phyloP scores from a whole-genome alignment of 2,888 invertebrate genomes.

The Parnassius orleans region DNA sequence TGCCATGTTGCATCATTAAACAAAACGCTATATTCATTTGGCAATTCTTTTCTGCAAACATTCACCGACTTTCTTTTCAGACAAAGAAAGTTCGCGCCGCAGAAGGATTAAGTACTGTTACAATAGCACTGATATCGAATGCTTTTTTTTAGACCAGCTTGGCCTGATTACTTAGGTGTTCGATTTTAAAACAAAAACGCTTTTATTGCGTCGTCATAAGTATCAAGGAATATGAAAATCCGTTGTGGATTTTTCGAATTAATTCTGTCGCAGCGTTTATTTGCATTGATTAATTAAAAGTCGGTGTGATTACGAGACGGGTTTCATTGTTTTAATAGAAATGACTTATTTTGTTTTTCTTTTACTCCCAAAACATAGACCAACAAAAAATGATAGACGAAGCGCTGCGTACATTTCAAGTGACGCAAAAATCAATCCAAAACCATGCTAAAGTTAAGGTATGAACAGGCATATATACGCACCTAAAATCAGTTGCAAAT shows the following conservation, averaged over 20 bases:
- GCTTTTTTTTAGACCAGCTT: constrained; percentile 14
- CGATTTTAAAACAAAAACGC: neutral
- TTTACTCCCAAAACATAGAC: too few relatives aligned
- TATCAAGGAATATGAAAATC: neutral
- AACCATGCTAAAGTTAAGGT: too few relatives aligned
- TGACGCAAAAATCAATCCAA: too few relatives aligned
- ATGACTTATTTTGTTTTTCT: too few relatives aligned
- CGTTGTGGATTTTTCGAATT: constrained; percentile 3
- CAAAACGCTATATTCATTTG: neutral
- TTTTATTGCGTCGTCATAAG: constrained; percentile 5
- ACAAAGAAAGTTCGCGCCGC: constrained; percentile 6
- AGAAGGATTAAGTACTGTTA: constrained; percentile 6
- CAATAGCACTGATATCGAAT: constrained; percentile 16
- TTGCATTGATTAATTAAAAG: constrained; percentile 17
- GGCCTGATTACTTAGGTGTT: neutral
- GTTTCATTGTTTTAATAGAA: too few relatives aligned
- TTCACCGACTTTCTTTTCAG: neutral
- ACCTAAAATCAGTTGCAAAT: too few relatives aligned
- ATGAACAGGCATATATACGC: too few relatives aligned
- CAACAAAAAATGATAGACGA: too few relatives aligned
- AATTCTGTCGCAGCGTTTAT: constrained; percentile 13
- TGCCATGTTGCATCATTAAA: too few relatives aligned
- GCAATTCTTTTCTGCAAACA: neutral
- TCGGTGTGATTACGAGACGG: constrained; percentile 9
- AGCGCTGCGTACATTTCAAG: too few relatives aligned